Base-by-base conservation (phyloP, 2,797 vertebrate species). In the Cebuella pygmaea region DNA sequence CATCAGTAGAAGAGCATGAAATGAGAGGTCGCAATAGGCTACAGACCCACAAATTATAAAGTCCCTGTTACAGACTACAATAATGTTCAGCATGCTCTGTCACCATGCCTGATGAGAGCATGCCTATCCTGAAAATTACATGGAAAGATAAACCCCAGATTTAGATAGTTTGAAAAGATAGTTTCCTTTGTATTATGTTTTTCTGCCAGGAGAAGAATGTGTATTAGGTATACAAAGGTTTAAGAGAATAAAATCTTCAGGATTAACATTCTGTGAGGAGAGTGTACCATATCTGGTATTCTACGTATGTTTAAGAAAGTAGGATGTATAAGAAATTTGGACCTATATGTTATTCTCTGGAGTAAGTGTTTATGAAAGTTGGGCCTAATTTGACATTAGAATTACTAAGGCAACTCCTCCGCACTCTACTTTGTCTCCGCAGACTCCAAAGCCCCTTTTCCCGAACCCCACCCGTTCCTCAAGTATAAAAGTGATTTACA, bases 191-290 rank as follows among this genome's bases (percentile, higher is more conserved):
- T 57, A 44, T 59, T 52, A 7, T n/a, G 5, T 55, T 67, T 75
- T 97, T 82, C 33, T 81, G 46, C 20, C 15, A 67, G 39, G 24
- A 46, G 46, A 70, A 94, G 79, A 89, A 80, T 55, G 44, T 95
- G 61, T 92, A 41, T 80, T 57, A 33, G 48, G n/a, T 10, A 27
- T 17, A 75, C 48, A 67, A 92, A 76, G 33, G 48, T 24, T 93
- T 72, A 83, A 91, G 84, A 61, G 36, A 76, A 41, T 52, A 26
- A 88, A 50, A 46, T 59, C 46, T 90, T 93, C 59, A 78, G 36
- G 84, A 55, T 70, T 90, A 83, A 36, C 5, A 12, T 64, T 64
- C 82, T 64, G 57, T n/a, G 27, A 92, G 48, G n/a, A 86, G 41
- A 81, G 12, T 26, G 36, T n/a, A 13, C 15, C 22, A 15, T 44